Conservation (phyloP, 2,888 invertebrate species). For the Nephrotoma flavescens region DNA sequence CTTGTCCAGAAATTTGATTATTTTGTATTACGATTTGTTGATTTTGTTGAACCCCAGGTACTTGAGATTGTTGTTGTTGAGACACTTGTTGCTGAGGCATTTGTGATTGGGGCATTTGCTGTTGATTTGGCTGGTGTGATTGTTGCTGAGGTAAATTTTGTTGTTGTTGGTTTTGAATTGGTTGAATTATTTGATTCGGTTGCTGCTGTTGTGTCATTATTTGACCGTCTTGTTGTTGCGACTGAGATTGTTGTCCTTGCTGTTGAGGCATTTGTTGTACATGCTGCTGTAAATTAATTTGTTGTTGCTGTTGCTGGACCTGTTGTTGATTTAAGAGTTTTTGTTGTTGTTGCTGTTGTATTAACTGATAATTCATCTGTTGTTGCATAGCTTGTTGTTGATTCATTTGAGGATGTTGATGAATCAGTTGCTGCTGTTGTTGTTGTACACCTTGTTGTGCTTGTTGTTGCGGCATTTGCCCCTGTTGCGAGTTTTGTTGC, state of each 20-base stretch:
- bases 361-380: constrained; percentile 8
- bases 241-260: constrained; percentile 19
- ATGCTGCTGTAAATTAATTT: constrained; percentile 24
- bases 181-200: background rate
- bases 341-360: constrained; percentile 10
- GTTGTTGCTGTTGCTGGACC: constrained; percentile 15
- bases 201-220: constrained; percentile 5
- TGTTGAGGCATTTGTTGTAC: constrained; percentile 31
- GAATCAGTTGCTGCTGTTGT: constrained; percentile 13
- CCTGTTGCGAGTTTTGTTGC: constrained; percentile 19
- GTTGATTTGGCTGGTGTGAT: constrained; percentile 15
- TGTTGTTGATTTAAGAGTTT: constrained; percentile 13
- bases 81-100: constrained; percentile 28
- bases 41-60: constrained; percentile 17
- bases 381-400: constrained; percentile 23
- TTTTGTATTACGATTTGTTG: constrained; percentile 13
- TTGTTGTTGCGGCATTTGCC: constrained; percentile 18
- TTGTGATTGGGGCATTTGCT: constrained; percentile 15
- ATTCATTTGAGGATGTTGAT: constrained; percentile 21
- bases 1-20: constrained; percentile 8
- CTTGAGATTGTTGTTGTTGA: constrained; percentile 38
- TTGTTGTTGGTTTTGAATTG: constrained; percentile 9
- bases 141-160: constrained; percentile 3
- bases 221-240: constrained; percentile 18
- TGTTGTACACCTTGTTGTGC: constrained; percentile 24